Base-by-base conservation (phyloP, 2,888 invertebrate genomes). In the Callimorpha dominula region DNA sequence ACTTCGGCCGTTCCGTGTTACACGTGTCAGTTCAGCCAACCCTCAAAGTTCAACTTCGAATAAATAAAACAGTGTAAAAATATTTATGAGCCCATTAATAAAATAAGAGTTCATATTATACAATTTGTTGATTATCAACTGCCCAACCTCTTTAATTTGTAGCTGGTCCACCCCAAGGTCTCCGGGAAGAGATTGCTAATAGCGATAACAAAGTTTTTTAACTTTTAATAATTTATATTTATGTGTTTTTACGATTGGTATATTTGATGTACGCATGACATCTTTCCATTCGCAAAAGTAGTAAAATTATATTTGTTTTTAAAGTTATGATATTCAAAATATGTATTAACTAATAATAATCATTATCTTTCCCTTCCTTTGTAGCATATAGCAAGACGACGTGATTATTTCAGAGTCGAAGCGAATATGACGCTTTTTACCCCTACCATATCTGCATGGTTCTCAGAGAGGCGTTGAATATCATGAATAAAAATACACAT, bases 141-240 rank as follows among this genome's bases (percentile, higher is more conserved):
- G 60, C 50, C 5, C 40, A 46, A 40, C 20, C 65, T 43, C 57
- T 70, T 71, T 71, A 62, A 71, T 71, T 66, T 50, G 49, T 40
- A 62, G 12, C 46, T 62, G 63, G 7, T 50, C 43, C 70, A 64
- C 42, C 67, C 52, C 42, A 20, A 70, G 52, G 63, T 43, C 20
- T 70, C n/a, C 42, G 52, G 70, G 70, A 70, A 70, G 63, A 70
- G 70, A 70, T 70, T n/a, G 31, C 42, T 49, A 42, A 31, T 11
- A 40, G 60, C 50, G 62, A 69, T 69, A 63, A 62, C 14, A 15
- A 17, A 8, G 17, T 60, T 60, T 5, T 57, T 60, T 20, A 46
- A 46, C 43, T 57, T 57, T 20, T 4, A 31, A 20, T 57, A 20
- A 50, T 50, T 17, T 40, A 40, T 49, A 40, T 17, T 9, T 20